Base-by-base conservation (phyloP, 2,888 invertebrate genomes). In the Lycophotia porphyrea region DNA sequence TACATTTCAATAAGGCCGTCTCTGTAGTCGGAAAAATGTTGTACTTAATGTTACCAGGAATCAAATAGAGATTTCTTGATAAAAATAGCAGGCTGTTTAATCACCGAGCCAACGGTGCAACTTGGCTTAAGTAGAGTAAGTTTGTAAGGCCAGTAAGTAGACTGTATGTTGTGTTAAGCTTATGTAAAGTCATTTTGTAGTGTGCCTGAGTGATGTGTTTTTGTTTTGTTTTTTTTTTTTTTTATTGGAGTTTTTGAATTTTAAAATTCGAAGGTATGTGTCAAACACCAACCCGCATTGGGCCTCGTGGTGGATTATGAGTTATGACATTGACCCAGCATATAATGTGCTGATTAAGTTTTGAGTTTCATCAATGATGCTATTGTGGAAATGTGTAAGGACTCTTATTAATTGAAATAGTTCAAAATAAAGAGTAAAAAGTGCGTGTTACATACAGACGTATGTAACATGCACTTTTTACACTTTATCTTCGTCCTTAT, bases 1-100 rank as follows among this genome's bases (percentile, higher is more conserved):
- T 95, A 95, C 91, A 94, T 94, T 95, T 94, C 90, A 95, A 95
- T 94, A 93, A 91, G 82, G 84, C 84, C 87, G 87, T 87, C 84
- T 88, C 84, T 85, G 74, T 86, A 88, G 87, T 86, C 70, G 91
- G 93, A 95, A 94, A 94, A 95, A 94, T 93, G 92, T 90, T 86
- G 89, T 87, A 86, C 74, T 81, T 83, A 84, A 89, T 87, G 80
- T 85, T 91, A 91, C 90, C 88, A 86, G 88, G 92, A 93, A 92
- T 88, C 87, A 82, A 91, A 90, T 88, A 87, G 81, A 86, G 89
- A 91, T 91, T 93, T 93, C 91, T 86, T 71, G 90, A 92, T 93
- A 93, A 88, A 88, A 89, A 88, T 85, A 82, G 64, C 84, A 80
- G 81, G 85, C 85, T 76, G 71, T 81, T 85, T 88, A 84, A 84